These are phyloP conservation scores for Dynastes grantii DNA, from an alignment of 2,888 invertebrate species.

Conservation along the genomic window DNA sequence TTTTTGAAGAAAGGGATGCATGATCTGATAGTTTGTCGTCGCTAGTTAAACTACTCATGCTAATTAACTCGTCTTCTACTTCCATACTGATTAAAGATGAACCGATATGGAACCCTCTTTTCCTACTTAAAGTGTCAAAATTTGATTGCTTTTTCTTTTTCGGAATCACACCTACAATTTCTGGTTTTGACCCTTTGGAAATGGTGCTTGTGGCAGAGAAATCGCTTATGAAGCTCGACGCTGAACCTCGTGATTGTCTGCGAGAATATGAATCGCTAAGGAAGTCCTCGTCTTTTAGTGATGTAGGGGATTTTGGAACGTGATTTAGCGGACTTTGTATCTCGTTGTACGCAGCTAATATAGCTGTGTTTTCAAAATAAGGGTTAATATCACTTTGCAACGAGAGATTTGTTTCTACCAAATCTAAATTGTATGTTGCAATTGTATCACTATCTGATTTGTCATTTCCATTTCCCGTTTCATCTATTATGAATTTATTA, in stretches of 20 bases:
- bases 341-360: slow-evolving; percentile 7
- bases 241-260: slow-evolving; percentile 39
- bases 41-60: slow-evolving; percentile 47
- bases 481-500: slow-evolving; percentile 1
- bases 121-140: slow-evolving; percentile 61
- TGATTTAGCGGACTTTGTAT: not conserved
- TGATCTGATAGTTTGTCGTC: slow-evolving; percentile 38
- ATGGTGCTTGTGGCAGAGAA: slow-evolving; percentile 54
- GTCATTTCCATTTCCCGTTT: not conserved
- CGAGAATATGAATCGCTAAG: slow-evolving; percentile 11
- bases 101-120: slow-evolving; percentile 62
- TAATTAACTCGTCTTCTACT: slow-evolving; percentile 45
- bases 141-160: slow-evolving; percentile 58
- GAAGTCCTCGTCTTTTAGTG: slow-evolving; percentile 2
- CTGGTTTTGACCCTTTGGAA: slow-evolving; percentile 59
- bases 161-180: slow-evolving; percentile 63
- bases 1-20: slow-evolving; percentile 52
- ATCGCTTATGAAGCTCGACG: slow-evolving; percentile 47
- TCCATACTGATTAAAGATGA: slow-evolving; percentile 58
- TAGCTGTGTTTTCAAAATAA: slow-evolving; percentile 17
- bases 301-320: slow-evolving; percentile 13
- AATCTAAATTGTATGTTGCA: slow-evolving; percentile 1
- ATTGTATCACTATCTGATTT: not conserved
- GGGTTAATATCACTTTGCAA: slow-evolving; percentile 34
- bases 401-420: slow-evolving; percentile 26